These are phyloP conservation scores for Thymelicus sylvestris DNA, from an alignment of 2,888 invertebrate species.

Conservation along the genomic window DNA sequence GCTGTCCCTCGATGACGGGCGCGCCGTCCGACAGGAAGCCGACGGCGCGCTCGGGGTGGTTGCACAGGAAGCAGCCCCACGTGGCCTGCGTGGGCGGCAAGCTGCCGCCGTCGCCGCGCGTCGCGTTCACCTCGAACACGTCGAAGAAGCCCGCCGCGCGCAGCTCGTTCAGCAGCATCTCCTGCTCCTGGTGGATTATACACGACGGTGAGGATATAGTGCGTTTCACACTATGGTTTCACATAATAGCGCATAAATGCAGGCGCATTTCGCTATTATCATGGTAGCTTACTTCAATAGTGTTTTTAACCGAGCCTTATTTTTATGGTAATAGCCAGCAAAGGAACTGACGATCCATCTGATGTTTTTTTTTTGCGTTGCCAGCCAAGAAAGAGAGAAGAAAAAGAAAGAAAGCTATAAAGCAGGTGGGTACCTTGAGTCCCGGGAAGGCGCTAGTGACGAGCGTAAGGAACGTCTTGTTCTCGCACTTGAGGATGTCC, in stretches of 20 bases:
- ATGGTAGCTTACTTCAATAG: too few species aligned
- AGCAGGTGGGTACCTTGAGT: slow-evolving; percentile 85
- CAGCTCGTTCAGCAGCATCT: slow-evolving; percentile 93
- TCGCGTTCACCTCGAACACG: slow-evolving; percentile 91
- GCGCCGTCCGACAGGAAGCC: slow-evolving; percentile 93
- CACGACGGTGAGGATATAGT: too few species aligned
- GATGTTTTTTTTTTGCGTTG: too few species aligned
- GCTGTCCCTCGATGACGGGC: slow-evolving; percentile 95
- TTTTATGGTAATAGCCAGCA: too few species aligned
- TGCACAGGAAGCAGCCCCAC: slow-evolving; percentile 98
- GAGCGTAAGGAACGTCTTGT: slow-evolving; percentile 94
- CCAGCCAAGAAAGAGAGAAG: too few species aligned
- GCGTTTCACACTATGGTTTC: too few species aligned
- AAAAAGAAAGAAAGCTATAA: background rate
- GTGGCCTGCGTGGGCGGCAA: slow-evolving; percentile 59
- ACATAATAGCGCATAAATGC: too few species aligned
- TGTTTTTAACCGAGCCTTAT: too few species aligned
- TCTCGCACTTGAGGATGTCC: slow-evolving; percentile 97
- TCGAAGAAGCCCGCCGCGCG: slow-evolving; percentile 95
- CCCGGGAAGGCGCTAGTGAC: slow-evolving; percentile 98
- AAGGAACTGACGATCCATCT: too few species aligned
- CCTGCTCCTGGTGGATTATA: slow-evolving; percentile 88
- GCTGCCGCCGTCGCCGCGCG: slow-evolving; percentile 56
- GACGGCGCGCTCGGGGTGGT: slow-evolving; percentile 95
- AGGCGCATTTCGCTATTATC: too few species aligned